Evolutionary conservation across 2,797 vertebrate species (phyloP).

Genomic region (Orestias chungarensis): DNA sequence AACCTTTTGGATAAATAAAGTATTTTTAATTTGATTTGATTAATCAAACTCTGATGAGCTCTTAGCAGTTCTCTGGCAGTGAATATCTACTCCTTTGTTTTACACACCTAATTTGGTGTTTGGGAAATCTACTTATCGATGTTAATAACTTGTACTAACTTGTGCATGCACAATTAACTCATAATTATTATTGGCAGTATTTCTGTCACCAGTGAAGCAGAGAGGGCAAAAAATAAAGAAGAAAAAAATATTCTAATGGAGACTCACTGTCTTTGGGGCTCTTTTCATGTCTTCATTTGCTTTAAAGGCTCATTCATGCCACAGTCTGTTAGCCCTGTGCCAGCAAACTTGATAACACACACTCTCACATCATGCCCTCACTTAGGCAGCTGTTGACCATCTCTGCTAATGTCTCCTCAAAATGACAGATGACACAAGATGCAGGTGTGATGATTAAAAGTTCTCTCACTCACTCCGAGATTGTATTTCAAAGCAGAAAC

Average conservation of each 20-base stretch:
- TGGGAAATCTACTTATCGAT: no score
- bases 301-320: slow-evolving; percentile 41
- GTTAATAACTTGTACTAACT: no score
- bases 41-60: background rate
- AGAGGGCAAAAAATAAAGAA: background rate
- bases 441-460: slow-evolving; percentile 50
- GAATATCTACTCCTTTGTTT: no score
- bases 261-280: background rate
- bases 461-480: slow-evolving; percentile 40
- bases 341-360: slow-evolving; percentile 31
- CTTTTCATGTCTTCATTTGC: background rate
- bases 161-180: background rate
- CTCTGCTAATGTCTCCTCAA: slow-evolving; percentile 45
- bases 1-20: no score
- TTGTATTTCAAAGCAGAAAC: slow-evolving; percentile 53
- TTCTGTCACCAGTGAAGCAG: background rate
- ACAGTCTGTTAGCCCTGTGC: slow-evolving; percentile 24
- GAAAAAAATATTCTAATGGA: background rate
- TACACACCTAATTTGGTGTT: no score
- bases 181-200: background rate
- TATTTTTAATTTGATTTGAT: no score
- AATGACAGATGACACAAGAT: slow-evolving; percentile 45
- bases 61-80: no score
- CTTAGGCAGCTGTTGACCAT: slow-evolving; percentile 48
- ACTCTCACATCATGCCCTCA: slow-evolving; percentile 12